Evolutionary conservation across 1,140 invertebrate genomes (phyloP), one percentile per base, ranked within the genome.

Genomic region (Zaprionus kolodkinae): DNA sequence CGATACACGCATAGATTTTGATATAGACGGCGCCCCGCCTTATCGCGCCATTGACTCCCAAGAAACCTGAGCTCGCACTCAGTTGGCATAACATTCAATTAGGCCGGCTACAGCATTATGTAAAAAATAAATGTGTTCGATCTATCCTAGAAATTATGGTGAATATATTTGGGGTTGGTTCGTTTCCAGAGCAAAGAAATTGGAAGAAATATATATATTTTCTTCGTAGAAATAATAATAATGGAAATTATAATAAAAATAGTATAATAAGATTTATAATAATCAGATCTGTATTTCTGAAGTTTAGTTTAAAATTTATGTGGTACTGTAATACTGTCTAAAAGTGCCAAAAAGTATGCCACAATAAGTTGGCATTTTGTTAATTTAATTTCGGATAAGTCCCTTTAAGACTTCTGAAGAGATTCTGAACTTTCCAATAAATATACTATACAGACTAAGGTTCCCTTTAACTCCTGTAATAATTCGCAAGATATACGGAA

Each of bases 291-390:
- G 21, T 21, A 2, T 21, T 1, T 1, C 21, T 21, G 1, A 1
- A 21, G 21, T 21, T 21, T 21, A 21, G 21, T 1, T 21, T 21
- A 21, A 21, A 21, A 21, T 21, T 1, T 21, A 21, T 21, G 21
- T 21, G 2, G 21, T 21, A 21, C 21, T 21, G 2, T 2, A 21
- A 43, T 7, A 43, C 0, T 45, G n/a, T 0, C 2, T 15, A 1
- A 17, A 45, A 7, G 40, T n/a, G 72, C 67, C 66, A 27, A 71
- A 70, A 75, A 71, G 67, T 75, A 71, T 71, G 66, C 66, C 67
- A 45, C 30, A 43, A 25, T 21, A 50, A 25, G 2, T 25, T 25
- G 4, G 4, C 0, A 3, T 48, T 4, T 21, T 2, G 12, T 40
- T 45, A 0, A 0, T 48, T 50, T 1, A 0, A 5, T 50, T 12